Evolutionary conservation across 2,113 vertebrate genomes (phyloP).

Genomic region (Serilophus lunatus): DNA sequence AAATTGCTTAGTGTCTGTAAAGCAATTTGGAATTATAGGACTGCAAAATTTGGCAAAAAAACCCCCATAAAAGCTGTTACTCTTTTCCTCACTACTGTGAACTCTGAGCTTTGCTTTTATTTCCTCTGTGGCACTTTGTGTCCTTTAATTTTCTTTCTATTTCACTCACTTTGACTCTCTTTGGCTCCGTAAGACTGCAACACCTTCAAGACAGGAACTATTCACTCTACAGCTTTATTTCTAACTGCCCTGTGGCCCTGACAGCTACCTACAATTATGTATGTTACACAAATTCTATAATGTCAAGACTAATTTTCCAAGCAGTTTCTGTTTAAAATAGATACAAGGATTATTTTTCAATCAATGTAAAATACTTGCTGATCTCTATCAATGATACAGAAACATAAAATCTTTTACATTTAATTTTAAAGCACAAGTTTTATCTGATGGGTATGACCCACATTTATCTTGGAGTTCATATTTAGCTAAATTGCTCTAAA

Average conservation of each 20-base stretch:
- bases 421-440: not conserved
- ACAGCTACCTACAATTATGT: not conserved
- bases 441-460: not conserved
- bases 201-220: not conserved
- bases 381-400: not conserved
- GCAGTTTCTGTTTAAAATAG: not conserved
- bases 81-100: not conserved
- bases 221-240: not conserved
- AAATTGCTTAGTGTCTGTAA: not conserved
- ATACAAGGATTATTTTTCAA: not conserved
- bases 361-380: not conserved
- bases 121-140: not conserved
- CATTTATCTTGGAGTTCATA: not conserved
- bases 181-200: not conserved
- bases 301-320: not conserved
- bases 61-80: not conserved
- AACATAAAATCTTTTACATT: not conserved
- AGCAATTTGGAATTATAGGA: not conserved
- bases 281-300: not conserved
- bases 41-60: not conserved
- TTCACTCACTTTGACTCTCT: not conserved
- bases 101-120: not conserved
- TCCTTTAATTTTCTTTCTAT: not conserved
- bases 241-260: not conserved
- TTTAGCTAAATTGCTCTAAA: not conserved